Percentiles rank a stretch among this genome's conserved stretches.
Conservation (phyloP, 2,113 vertebrate species). For the Hippopotamus amphibius region DNA sequence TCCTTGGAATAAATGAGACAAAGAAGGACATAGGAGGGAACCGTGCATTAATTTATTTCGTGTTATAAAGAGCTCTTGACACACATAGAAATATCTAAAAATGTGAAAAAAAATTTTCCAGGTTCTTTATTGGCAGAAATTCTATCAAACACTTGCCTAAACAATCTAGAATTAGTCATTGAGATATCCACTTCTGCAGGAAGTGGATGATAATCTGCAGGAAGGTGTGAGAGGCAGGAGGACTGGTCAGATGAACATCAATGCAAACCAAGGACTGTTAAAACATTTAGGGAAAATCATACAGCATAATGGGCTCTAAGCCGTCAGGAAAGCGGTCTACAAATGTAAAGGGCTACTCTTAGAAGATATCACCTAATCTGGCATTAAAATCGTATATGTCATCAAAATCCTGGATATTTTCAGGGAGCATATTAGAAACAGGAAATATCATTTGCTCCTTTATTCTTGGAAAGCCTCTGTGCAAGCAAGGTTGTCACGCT, state of each 20-base stretch:
- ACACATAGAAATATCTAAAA: neutral
- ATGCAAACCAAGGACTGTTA: neutral
- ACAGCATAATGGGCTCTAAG: neutral
- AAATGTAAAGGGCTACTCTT: neutral
- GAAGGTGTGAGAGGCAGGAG: neutral
- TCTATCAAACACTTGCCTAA: neutral
- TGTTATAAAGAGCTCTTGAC: neutral
- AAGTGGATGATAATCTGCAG: neutral
- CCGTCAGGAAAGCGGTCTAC: neutral
- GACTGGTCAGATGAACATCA: neutral
- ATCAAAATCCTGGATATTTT: neutral
- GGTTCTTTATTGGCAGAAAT: neutral
- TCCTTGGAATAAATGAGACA: constrained; percentile 15
- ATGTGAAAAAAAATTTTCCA: neutral
- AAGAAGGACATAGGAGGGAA: neutral
- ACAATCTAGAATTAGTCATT: neutral
- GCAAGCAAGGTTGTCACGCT: neutral
- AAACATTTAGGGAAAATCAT: neutral
- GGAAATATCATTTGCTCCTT: constrained; percentile 16
- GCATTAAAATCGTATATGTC: neutral
- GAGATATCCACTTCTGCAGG: neutral
- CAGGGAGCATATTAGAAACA: neutral
- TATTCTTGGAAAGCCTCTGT: neutral
- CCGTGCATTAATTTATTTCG: neutral
- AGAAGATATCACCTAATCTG: neutral